Evolutionary conservation across 1,140 invertebrate species (phyloP).

Genomic region (Ceratosolen solmsi): DNA sequence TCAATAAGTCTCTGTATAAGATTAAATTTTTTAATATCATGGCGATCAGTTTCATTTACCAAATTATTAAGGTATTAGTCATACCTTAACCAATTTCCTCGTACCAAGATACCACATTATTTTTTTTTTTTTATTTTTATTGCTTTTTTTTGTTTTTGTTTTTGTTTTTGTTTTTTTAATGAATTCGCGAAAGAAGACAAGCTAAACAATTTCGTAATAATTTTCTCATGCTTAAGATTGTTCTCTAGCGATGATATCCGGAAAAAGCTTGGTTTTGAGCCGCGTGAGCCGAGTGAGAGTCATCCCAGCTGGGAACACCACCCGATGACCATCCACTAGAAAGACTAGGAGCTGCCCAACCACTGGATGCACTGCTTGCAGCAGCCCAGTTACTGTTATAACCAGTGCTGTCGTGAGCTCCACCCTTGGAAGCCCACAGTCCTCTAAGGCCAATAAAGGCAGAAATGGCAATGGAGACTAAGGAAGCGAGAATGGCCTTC

Average conservation of each 20-base stretch:
- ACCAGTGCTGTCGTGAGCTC: constrained; percentile 61
- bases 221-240: neutral
- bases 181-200: neutral
- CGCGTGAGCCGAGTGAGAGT: constrained; percentile 51
- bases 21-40: neutral
- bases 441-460: constrained; percentile 76
- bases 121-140: too few relatives aligned
- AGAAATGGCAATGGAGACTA: constrained; percentile 78
- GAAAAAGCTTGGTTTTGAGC: constrained; percentile 63
- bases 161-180: too few relatives aligned
- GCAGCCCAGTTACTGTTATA: constrained; percentile 68
- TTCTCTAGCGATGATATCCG: constrained; percentile 58
- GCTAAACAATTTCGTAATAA: neutral
- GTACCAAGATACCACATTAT: neutral
- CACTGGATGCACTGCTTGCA: constrained; percentile 25
- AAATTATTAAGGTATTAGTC: neutral
- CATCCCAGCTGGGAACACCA: constrained; percentile 60
- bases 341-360: neutral
- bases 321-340: constrained; percentile 65
- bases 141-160: too few relatives aligned
- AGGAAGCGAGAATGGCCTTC: constrained; percentile 78
- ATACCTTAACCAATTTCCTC: neutral
- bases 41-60: neutral
- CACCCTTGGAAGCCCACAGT: constrained; percentile 65
- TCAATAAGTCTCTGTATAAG: neutral